Percentiles rank a stretch among this genome's conserved stretches.
Evolutionary conservation across 1,140 invertebrate species (phyloP).

Genomic region (Diorhabda sublineata): DNA sequence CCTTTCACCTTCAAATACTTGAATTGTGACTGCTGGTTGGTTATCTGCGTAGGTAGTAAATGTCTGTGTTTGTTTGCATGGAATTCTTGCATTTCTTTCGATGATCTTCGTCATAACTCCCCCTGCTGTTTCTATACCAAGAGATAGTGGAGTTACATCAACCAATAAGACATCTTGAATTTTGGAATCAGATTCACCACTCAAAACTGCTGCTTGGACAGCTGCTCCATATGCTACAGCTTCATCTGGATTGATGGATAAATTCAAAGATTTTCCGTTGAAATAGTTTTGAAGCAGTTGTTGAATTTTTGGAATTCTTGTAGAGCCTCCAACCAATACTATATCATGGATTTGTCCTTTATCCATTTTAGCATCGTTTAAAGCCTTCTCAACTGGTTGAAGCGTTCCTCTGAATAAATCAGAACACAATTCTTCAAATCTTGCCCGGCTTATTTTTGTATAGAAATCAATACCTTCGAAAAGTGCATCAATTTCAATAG

Average conservation of each 20-base stretch:
- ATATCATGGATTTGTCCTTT: conserved; percentile 49
- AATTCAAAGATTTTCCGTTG: conserved; percentile 50
- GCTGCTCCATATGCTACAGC: conserved; percentile 53
- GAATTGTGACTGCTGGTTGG: conserved; percentile 63
- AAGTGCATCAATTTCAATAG: conserved; percentile 52
- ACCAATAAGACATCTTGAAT: conserved; percentile 54
- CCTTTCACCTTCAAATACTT: conserved; percentile 75
- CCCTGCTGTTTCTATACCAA: conserved; percentile 60
- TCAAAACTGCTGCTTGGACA: conserved; percentile 51
- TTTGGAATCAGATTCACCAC: conserved; percentile 43
- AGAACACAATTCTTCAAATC: conserved; percentile 54
- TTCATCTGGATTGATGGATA: conserved; percentile 54
- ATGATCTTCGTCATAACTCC: conserved; percentile 64
- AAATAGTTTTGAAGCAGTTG: conserved; percentile 51
- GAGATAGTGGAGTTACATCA: conserved; percentile 54
- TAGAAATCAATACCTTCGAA: conserved; percentile 52
- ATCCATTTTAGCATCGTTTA: neutral
- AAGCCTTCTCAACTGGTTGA: conserved; percentile 31
- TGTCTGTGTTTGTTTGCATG: conserved; percentile 60
- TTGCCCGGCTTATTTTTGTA: conserved; percentile 54
- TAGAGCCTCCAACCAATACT: conserved; percentile 69
- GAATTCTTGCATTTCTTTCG: conserved; percentile 59
- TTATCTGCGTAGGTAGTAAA: conserved; percentile 67
- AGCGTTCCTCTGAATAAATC: conserved; percentile 54
- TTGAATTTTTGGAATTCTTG: conserved; percentile 57